phyloP scores from a whole-genome alignment of 2,797 vertebrate genomes.

The Acanthopagrus latus region DNA sequence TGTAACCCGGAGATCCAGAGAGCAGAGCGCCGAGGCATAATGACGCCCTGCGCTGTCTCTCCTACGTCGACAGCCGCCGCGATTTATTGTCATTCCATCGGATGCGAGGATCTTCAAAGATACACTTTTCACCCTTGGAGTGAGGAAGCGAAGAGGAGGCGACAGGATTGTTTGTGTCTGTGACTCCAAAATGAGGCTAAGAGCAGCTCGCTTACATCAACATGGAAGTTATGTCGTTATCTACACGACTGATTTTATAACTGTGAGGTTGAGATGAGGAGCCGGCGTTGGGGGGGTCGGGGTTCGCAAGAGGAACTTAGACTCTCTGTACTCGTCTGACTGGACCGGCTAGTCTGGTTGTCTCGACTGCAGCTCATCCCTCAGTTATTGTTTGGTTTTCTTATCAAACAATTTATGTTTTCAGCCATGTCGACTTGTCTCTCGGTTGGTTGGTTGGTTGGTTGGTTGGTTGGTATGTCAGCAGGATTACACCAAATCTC shows the following conservation, averaged over 20 bases:
- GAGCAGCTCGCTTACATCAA: not conserved
- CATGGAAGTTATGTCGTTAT: slow-evolving; percentile 7
- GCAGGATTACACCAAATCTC: no score
- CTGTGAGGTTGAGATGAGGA: slow-evolving; percentile 1
- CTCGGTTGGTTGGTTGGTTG: no score
- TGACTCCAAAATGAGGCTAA: slow-evolving; percentile 8
- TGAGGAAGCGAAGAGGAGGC: slow-evolving; percentile 5
- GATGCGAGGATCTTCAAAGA: slow-evolving; percentile 22
- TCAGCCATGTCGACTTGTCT: no score
- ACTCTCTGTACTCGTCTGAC: slow-evolving; percentile 25
- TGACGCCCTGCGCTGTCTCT: slow-evolving; percentile 40
- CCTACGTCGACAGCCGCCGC: slow-evolving; percentile 21
- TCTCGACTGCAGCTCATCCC: not conserved
- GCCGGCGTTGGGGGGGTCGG: not conserved
- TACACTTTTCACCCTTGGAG: slow-evolving; percentile 10
- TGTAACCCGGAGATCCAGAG: slow-evolving; percentile 58
- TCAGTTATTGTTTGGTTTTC: no score
- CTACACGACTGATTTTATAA: slow-evolving; percentile 12
- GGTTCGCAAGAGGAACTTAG: not conserved
- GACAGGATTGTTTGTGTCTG: slow-evolving; percentile 49
- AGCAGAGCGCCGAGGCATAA: slow-evolving; percentile 39
- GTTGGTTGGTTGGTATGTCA: no score
- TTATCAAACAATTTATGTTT: no score
- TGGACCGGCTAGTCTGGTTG: not conserved
- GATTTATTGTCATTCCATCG: slow-evolving; percentile 47